phyloP scores from a whole-genome alignment of 2,797 vertebrate genomes.

The Thaleichthys pacificus region DNA sequence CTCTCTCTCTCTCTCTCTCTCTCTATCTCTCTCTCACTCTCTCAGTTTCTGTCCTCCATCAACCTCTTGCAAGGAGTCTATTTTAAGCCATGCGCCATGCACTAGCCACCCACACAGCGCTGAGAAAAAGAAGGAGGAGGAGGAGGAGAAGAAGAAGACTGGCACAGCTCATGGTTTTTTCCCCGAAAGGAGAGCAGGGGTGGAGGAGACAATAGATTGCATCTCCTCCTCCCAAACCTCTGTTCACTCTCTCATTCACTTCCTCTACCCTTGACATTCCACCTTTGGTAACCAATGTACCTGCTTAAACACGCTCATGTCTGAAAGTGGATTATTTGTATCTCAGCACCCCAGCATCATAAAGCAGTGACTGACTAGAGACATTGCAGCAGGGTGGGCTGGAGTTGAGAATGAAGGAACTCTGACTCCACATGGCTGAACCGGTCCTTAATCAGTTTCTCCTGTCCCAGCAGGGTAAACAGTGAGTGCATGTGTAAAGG shows the following conservation, averaged over 20 bases:
- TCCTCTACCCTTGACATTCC: slow-evolving; percentile 6
- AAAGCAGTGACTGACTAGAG: too few species aligned
- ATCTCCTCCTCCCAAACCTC: slow-evolving; percentile 21
- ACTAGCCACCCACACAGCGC: slow-evolving; percentile 64
- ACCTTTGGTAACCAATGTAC: too few species aligned
- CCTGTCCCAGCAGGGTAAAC: too few species aligned
- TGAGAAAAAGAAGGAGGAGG: slow-evolving; percentile 28
- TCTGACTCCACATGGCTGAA: background rate
- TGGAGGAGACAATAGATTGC: slow-evolving; percentile 20
- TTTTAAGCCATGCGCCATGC: slow-evolving; percentile 75
- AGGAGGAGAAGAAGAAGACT: slow-evolving; percentile 47
- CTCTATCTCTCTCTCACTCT: slow-evolving; percentile 38
- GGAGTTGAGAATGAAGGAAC: background rate
- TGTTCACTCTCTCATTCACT: slow-evolving; percentile 3
- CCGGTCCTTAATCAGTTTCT: too few species aligned
- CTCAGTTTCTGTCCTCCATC: slow-evolving; percentile 62
- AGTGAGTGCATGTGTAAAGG: too few species aligned
- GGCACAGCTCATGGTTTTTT: slow-evolving; percentile 55
- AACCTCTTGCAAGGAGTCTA: slow-evolving; percentile 71
- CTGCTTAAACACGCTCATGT: too few species aligned
- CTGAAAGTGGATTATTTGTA: too few species aligned
- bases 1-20: slow-evolving; percentile 31
- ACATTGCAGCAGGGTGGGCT: background rate
- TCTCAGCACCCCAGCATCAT: too few species aligned
- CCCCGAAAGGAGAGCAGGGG: slow-evolving; percentile 12